phyloP scores from a whole-genome alignment of 2,888 invertebrate genomes.

The Emmelina monodactyla region DNA sequence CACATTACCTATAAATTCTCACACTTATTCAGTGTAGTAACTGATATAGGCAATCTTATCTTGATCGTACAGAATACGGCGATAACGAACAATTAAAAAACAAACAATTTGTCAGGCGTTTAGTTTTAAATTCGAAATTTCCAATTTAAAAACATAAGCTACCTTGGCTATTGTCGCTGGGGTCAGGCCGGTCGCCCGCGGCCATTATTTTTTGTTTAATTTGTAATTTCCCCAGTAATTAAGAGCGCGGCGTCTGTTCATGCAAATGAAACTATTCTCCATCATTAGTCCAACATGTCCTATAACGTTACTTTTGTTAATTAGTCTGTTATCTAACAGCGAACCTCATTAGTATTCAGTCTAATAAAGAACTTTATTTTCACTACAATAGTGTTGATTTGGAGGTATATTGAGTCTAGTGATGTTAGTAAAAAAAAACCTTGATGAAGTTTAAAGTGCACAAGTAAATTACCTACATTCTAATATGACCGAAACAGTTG shows the following conservation, averaged over 20 bases:
- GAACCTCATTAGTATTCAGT: no score
- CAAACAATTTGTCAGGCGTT: constrained; percentile 1
- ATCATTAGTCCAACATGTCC: constrained; percentile 61
- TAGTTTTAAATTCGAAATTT: constrained; percentile 17
- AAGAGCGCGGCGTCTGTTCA: constrained; percentile 55
- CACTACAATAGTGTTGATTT: no score
- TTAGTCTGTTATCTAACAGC: no score
- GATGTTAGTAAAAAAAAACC: no score
- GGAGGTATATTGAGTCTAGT: no score
- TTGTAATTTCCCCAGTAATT: constrained; percentile 63
- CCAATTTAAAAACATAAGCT: constrained; percentile 26
- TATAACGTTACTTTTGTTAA: constrained; percentile 59
- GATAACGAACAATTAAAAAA: neutral
- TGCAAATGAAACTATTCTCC: constrained; percentile 61
- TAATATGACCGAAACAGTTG: no score
- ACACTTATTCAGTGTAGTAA: no score
- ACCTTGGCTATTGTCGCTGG: constrained; percentile 20
- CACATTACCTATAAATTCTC: no score
- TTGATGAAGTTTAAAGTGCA: no score
- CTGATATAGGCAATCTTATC: no score
- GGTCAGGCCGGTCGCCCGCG: constrained; percentile 20
- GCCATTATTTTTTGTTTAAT: constrained; percentile 51
- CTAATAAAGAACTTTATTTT: no score
- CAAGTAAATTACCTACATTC: no score
- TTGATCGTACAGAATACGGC: neutral